These are phyloP conservation scores for rat (Rattus norvegicus) DNA, from an alignment of 2,113 vertebrate species.

Conservation along the genomic window GRCr8 NC_086024.1:98996001-98996500, in stretches of 20 bases:
- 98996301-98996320: background rate
- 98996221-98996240: background rate
- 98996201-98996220: background rate
- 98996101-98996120: background rate
- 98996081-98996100: background rate
- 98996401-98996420: background rate
- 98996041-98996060: background rate
- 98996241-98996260: too few relatives aligned
- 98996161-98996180: background rate
- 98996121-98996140: background rate
- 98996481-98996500: background rate
- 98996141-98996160: background rate
- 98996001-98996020: background rate
- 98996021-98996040: background rate
- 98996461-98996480: background rate
- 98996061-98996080: too few relatives aligned
- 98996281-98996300: background rate
- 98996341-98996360: background rate
- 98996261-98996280: background rate
- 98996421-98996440: background rate
- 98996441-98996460: background rate
- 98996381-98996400: background rate
- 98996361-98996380: background rate
- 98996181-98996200: background rate
- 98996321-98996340: background rate